A percentile compares a stretch with the other conserved stretches of the same genome.
These are phyloP conservation scores for Patella depressa DNA, from an alignment of 2,888 invertebrate species.

Conservation along the genomic window DNA sequence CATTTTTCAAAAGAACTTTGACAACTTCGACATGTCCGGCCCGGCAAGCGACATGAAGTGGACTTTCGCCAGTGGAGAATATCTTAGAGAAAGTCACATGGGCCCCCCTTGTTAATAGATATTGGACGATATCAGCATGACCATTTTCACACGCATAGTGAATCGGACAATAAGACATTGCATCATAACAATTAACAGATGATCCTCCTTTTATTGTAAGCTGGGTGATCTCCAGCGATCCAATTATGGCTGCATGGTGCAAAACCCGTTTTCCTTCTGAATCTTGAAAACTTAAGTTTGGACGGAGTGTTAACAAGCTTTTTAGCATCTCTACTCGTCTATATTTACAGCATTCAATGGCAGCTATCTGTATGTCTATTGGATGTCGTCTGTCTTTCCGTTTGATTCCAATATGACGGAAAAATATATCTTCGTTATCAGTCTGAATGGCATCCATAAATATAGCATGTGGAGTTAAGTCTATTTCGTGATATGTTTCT, in stretches of 20 bases:
- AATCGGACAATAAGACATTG: conserved; percentile 40
- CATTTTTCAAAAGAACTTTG: conserved; percentile 34
- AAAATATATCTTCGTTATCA: not conserved
- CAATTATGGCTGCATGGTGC: conserved; percentile 51
- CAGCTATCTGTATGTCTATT: not conserved
- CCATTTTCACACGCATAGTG: conserved; percentile 43
- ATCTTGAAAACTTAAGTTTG: conserved; percentile 4
- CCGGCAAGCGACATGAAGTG: conserved; percentile 44
- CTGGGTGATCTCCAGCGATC: conserved; percentile 38
- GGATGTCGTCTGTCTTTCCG: not conserved
- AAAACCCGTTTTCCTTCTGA: conserved; percentile 26
- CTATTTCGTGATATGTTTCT: not conserved
- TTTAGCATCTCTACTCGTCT: not conserved
- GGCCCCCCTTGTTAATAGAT: conserved; percentile 34
- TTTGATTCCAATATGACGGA: not conserved
- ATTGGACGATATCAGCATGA: conserved; percentile 35
- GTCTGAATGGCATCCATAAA: not conserved
- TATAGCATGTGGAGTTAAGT: not conserved
- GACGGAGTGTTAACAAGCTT: not conserved
- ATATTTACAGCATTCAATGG: not conserved
- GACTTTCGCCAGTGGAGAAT: conserved; percentile 17
- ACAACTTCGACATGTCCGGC: conserved; percentile 37
- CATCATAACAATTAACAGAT: conserved; percentile 36
- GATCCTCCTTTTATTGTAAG: conserved; percentile 35
- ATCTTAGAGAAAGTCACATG: conserved; percentile 36